These are phyloP conservation scores for Proisotoma minuta DNA, from an alignment of 2,888 invertebrate genomes.

Conservation along the genomic window DNA sequence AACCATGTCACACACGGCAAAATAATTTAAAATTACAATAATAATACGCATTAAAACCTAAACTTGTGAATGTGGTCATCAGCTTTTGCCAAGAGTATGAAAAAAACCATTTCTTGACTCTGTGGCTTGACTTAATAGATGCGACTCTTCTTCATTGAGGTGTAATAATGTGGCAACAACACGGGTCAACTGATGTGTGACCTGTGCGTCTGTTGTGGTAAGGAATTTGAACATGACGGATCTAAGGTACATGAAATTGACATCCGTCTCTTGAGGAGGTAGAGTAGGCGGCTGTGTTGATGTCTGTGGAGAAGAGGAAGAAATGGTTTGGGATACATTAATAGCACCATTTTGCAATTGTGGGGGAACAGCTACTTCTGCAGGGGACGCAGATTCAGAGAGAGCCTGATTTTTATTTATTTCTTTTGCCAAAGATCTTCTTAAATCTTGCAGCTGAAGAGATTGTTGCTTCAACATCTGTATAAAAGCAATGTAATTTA, in stretches of 20 bases:
- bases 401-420: constrained; percentile 20
- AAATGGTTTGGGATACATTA: background rate
- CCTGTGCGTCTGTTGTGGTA: constrained; percentile 45
- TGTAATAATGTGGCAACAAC: constrained; percentile 44
- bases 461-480: constrained; percentile 26
- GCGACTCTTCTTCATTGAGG: constrained; percentile 40
- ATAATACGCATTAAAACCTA: too few relatives aligned
- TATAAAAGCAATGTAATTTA: background rate
- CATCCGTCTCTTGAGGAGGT: constrained; percentile 32
- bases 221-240: constrained; percentile 45
- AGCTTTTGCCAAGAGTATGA: constrained; percentile 5
- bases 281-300: constrained; percentile 23
- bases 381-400: background rate
- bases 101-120: constrained; percentile 22
- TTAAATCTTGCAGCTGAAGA: constrained; percentile 29
- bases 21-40: too few relatives aligned
- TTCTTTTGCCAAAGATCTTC: constrained; percentile 30
- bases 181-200: constrained; percentile 40
- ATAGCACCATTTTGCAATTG: constrained; percentile 3
- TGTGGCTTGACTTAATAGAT: constrained; percentile 26
- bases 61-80: too few relatives aligned
- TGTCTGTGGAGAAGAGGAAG: constrained; percentile 6
- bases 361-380: background rate
- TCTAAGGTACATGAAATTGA: constrained; percentile 31
- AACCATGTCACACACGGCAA: too few relatives aligned